Evolutionary conservation across 2,888 invertebrate genomes (phyloP), one percentile per base, ranked within the genome.

Genomic region (Petrophora chlorosata): DNA sequence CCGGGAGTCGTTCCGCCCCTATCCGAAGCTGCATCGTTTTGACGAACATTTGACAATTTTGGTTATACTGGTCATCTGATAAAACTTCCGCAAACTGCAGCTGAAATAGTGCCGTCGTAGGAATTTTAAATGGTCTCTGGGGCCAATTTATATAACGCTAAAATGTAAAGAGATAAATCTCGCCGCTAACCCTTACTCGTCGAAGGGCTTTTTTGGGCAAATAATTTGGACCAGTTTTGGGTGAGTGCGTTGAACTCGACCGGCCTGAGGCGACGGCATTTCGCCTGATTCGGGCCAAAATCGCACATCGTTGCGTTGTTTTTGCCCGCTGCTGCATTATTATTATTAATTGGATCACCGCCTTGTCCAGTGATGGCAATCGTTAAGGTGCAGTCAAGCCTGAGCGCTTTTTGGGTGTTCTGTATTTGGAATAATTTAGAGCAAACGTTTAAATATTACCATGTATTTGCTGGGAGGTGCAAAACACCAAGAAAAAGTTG

Each of bases 321-420:
- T 87, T 87, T 86, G 76, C 78, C 50, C 57, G 66, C 23, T 66
- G 65, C 66, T 45, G 60, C 78, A 69, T 80, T 85, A 84, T 85
- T 85, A 82, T 85, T 89, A 88, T 87, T 89, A 88, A 88, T 87
- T 89, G 88, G 87, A 87, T 82, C 88, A 85, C 71, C 61, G 74
- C 69, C 64, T 63, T 70, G 76, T 72, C 69, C 79, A 72, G 72
- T 69, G 72, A 73, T 73, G 76, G 76, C 70, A 71, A 73, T 79
- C 79, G 75, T 81, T 79, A 77, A 76, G 66, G 67, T 59, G 49
- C 49, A 49, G 76, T 49, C 73, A 79, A 71, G 78, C 22, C 46
- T 33, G 72, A 70, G 38, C 12, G 12, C 49, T 16, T 34, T 5
- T 0, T 0, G 5, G 2, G 53, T 56, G 76, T 78, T 77, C 76